Evolutionary conservation across 2,113 vertebrate genomes (phyloP), one percentile per base, ranked within the genome.

Genomic region (zebrafish (Danio rerio)): DNA sequence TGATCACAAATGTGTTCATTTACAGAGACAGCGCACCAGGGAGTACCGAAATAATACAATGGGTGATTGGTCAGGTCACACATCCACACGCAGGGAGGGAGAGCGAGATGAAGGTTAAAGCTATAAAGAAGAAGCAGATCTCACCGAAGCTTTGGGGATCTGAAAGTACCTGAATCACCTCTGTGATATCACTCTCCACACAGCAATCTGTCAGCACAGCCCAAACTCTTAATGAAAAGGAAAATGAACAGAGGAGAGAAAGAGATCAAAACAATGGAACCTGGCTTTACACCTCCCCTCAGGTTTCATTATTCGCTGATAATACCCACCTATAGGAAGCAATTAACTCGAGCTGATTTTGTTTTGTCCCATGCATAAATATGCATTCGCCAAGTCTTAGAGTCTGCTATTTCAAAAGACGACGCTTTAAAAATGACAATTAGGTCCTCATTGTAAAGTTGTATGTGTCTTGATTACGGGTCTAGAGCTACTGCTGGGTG

Each of bases 1-100:
- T 91, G 90, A 88, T 68, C 80, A 73, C 71, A 87, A 89, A 89
- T 90, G 88, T 85, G 75, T 84, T 89, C 80, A 88, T 90, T 90
- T 89, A n/a, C n/a, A 73, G 86, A 84, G 80, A 80, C 8, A 8
- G 18, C 65, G 59, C 49, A 85, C 78, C 88, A 73, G 91, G 81
- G 83, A 78, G 84, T 89, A 91, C 87, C 70, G 8, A 69, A 86
- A 89, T 89, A 88, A 88, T 88, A 85, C 53, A 83, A 68, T 56
- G 55, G 66, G 65, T 78, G 78, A 76, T 75, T 81, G 77, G 85
- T 62, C 71, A 69, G 78, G 61, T 66, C 77, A 77, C 70, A 80
- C 55, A 69, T 71, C 59, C 68, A 20, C 79, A 74, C 62, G 71
- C 55, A 75, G 69, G 68, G 72, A 73, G 76, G n/a, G 21, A 62